Evolutionary conservation across 2,888 invertebrate species (phyloP).

Genomic region (Ophonus ardosiacus): DNA sequence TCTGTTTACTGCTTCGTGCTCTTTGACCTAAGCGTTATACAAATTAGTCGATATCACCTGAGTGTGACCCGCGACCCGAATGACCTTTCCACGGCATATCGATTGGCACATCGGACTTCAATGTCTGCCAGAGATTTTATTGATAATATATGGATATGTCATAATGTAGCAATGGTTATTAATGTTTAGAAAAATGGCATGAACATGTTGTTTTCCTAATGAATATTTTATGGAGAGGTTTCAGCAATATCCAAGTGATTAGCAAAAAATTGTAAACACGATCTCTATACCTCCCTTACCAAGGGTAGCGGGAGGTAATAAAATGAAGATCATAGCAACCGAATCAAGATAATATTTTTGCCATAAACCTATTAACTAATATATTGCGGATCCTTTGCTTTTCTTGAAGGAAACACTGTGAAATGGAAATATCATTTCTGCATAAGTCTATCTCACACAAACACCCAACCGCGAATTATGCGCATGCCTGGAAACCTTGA

Average conservation of each 20-base stretch:
- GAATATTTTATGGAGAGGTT: slow-evolving; percentile 30
- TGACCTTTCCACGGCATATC: slow-evolving; percentile 44
- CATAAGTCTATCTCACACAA: no score
- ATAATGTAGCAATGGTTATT: slow-evolving; percentile 53
- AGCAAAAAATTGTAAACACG: no score
- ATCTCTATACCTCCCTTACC: no score
- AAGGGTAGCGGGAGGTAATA: no score
- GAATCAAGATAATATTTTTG: no score
- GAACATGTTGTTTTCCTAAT: slow-evolving; percentile 30
- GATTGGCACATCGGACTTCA: slow-evolving; percentile 54
- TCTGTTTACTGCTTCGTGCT: slow-evolving; percentile 41
- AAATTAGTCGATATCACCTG: slow-evolving; percentile 56
- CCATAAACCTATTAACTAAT: no score
- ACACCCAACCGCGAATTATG: no score
- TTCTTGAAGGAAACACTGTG: no score
- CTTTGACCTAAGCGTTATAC: slow-evolving; percentile 52
- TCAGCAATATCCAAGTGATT: slow-evolving; percentile 10
- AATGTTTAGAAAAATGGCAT: slow-evolving; percentile 41
- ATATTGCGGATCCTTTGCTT: no score
- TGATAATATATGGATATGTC: slow-evolving; percentile 60
- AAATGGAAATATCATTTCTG: no score
- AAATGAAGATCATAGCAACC: no score
- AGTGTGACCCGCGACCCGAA: slow-evolving; percentile 32
- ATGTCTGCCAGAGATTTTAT: slow-evolving; percentile 57
- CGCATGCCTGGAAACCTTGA: no score